Evolutionary conservation across 2,888 invertebrate species (phyloP).

Genomic region (Cylindroiulus punctatus): DNA sequence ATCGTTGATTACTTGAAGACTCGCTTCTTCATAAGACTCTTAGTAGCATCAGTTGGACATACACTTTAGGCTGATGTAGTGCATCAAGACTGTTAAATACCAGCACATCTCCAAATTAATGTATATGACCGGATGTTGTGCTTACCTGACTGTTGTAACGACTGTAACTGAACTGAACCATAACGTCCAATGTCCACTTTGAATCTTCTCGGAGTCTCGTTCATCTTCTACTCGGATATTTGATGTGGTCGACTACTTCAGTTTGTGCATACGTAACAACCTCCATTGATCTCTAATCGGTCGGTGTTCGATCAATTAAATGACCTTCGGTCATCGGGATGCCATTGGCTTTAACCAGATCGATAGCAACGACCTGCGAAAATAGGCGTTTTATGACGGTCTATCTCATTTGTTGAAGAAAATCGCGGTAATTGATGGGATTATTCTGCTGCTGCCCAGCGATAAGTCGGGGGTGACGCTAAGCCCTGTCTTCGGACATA

Average conservation of each 20-base stretch:
- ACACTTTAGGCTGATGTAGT: no score
- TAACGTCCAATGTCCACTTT: no score
- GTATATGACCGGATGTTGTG: no score
- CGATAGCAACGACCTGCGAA: not conserved
- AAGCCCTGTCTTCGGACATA: not conserved
- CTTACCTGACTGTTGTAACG: no score
- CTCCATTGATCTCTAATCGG: not conserved
- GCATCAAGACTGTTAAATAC: no score
- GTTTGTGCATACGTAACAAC: not conserved
- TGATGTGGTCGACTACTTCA: not conserved
- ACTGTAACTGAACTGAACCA: no score
- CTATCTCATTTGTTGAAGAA: slow-evolving; percentile 6
- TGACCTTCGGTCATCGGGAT: not conserved
- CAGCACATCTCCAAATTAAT: no score
- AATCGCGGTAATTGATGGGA: slow-evolving; percentile 18
- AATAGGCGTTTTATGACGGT: not conserved
- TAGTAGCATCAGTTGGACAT: no score
- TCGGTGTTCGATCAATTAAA: not conserved
- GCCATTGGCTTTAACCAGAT: not conserved
- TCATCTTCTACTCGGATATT: not conserved
- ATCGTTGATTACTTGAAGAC: no score
- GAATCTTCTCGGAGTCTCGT: not conserved
- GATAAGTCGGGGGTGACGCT: slow-evolving; percentile 18
- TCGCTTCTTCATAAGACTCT: no score
- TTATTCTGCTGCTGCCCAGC: not conserved